Conservation (phyloP, 2,888 invertebrate species). For the Bombyx huttoni region DNA sequence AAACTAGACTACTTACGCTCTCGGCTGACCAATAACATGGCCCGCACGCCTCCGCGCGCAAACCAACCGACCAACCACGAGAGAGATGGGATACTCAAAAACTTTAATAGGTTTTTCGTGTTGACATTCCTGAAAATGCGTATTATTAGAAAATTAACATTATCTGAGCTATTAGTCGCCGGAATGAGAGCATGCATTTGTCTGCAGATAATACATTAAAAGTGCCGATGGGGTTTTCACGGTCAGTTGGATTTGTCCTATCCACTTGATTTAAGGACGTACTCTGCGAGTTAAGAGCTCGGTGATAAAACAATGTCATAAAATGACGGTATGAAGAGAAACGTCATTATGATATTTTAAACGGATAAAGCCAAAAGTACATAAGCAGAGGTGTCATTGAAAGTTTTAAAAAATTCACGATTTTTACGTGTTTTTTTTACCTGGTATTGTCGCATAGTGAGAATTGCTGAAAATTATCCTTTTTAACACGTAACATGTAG, state of each 20-base stretch:
- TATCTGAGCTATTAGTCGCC: slow-evolving; percentile 8
- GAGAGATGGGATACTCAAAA: slow-evolving; percentile 49
- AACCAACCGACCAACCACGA: slow-evolving; percentile 34
- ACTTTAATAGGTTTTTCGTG: slow-evolving; percentile 64
- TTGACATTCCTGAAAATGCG: slow-evolving; percentile 33
- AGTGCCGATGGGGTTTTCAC: neutral
- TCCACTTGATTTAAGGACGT: neutral
- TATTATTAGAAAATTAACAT: slow-evolving; percentile 28
- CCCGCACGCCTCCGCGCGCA: slow-evolving; percentile 48
- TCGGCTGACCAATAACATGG: slow-evolving; percentile 36
- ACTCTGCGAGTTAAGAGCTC: neutral
- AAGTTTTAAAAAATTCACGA: no score
- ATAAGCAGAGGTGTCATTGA: no score
- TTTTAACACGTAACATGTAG: no score
- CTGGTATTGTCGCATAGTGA: no score
- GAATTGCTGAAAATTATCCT: no score
- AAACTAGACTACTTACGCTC: slow-evolving; percentile 55
- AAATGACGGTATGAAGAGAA: no score
- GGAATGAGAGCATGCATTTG: neutral
- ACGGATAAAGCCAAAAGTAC: no score
- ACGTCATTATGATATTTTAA: no score
- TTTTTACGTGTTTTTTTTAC: no score
- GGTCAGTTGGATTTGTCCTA: neutral
- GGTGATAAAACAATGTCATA: neutral
- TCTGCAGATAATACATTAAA: neutral